These are phyloP conservation scores for Telmatochromis sp. DNA, from an alignment of 2,113 vertebrate genomes.

Conservation along the genomic window DNA sequence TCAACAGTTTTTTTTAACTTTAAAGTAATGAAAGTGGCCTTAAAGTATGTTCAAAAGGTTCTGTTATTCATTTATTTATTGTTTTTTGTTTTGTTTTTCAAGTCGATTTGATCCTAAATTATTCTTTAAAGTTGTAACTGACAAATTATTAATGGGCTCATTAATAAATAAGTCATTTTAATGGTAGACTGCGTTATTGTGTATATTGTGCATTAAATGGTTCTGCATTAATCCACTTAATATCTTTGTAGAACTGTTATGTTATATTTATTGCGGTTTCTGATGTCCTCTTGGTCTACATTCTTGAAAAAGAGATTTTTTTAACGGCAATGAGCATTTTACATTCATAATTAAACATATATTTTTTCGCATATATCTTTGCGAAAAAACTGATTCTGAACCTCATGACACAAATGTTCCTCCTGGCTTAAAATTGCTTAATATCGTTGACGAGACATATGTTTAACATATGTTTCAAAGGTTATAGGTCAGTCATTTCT, in stretches of 20 bases:
- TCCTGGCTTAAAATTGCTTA: not conserved
- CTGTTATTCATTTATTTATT: not conserved
- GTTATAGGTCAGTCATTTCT: not conserved
- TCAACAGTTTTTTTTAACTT: not conserved
- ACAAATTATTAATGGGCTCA: not conserved
- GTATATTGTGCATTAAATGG: not conserved
- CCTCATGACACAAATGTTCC: not conserved
- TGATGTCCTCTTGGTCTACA: not conserved
- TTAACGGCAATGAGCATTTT: fast-evolving
- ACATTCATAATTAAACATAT: not conserved
- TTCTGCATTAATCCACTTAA: not conserved
- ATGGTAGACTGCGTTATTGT: not conserved
- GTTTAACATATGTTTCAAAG: not conserved
- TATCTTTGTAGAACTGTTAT: not conserved
- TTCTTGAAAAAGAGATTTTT: not conserved
- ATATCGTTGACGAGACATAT: not conserved
- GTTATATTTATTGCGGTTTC: not conserved
- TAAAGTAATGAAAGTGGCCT: not conserved
- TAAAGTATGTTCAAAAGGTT: not conserved
- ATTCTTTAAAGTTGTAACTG: not conserved
- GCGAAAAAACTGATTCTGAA: not conserved
- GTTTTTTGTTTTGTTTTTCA: not conserved
- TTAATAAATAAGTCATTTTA: not conserved
- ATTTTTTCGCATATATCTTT: not conserved
- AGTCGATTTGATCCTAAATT: not conserved